phyloP scores from a whole-genome alignment of 2,113 vertebrate species.

The Antennarius striatus region DNA sequence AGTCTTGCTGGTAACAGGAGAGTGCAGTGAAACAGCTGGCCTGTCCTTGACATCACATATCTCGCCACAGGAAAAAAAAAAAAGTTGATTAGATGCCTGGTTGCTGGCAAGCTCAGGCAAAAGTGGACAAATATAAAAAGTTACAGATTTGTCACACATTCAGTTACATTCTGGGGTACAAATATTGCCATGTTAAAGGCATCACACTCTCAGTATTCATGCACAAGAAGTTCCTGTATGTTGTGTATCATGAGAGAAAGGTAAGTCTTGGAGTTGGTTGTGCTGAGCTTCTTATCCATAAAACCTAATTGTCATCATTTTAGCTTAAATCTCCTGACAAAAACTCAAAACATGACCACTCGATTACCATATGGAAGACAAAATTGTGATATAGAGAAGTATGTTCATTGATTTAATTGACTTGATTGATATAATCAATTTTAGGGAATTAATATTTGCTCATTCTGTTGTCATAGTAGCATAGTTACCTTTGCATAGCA shows the following conservation, averaged over 20 bases:
- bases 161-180: slow-evolving; percentile 5
- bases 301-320: no score
- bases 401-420: no score
- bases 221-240: not conserved
- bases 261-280: no score
- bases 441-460: no score
- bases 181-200: slow-evolving; percentile 10
- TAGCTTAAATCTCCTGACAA: no score
- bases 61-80: slow-evolving; percentile 39
- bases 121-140: slow-evolving; percentile 39
- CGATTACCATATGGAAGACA: no score
- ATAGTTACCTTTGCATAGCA: no score
- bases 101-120: slow-evolving; percentile 5
- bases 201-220: not conserved
- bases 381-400: no score
- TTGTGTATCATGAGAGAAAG: not conserved
- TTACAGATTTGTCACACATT: slow-evolving; percentile 37
- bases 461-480: no score
- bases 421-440: no score
- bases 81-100: slow-evolving; percentile 55
- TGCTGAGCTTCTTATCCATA: no score
- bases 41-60: slow-evolving; percentile 64
- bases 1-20: slow-evolving; percentile 30
- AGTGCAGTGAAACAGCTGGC: slow-evolving; percentile 49
- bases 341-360: no score